A percentile compares a stretch with the other conserved stretches of the same genome.
These are phyloP conservation scores for Apogon talboti DNA, from an alignment of 2,797 vertebrate genomes.

Conservation along the genomic window DNA sequence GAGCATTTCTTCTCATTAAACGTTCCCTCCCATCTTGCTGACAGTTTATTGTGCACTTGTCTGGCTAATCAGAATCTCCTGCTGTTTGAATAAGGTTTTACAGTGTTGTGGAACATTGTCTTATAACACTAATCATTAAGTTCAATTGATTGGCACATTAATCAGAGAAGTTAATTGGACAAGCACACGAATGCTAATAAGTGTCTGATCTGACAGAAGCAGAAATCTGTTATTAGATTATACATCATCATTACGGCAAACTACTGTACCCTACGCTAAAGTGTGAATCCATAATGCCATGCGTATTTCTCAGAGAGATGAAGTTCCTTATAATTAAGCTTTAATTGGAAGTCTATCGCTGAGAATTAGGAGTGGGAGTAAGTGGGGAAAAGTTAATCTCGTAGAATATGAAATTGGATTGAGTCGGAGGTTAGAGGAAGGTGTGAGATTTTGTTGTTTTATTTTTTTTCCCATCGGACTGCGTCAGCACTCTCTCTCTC, in stretches of 20 bases:
- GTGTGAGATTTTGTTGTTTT: conserved; percentile 25
- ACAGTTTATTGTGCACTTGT: conserved; percentile 49
- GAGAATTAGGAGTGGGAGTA: conserved; percentile 47
- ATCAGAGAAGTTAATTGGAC: conserved; percentile 75
- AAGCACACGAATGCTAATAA: conserved; percentile 69
- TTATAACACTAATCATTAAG: conserved; percentile 71
- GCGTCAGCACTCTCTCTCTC: conserved; percentile 63
- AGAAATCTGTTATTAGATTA: conserved; percentile 72
- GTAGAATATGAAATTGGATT: conserved; percentile 45
- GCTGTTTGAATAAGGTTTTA: conserved; percentile 60
- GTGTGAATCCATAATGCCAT: conserved; percentile 49
- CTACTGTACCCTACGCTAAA: conserved; percentile 55
- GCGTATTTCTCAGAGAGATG: conserved; percentile 59
- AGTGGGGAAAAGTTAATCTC: conserved; percentile 54
- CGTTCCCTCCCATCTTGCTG: conserved; percentile 36
- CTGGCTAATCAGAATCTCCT: conserved; percentile 63
- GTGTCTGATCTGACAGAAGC: conserved; percentile 69
- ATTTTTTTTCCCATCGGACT: conserved; percentile 16
- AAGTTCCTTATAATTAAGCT: conserved; percentile 66
- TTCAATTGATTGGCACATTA: conserved; percentile 75
- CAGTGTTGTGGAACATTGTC: conserved; percentile 66
- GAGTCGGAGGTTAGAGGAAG: conserved; percentile 31
- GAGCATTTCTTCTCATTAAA: conserved; percentile 68
- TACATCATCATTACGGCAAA: conserved; percentile 74
- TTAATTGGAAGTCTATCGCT: conserved; percentile 68